Evolutionary conservation across 2,113 vertebrate genomes (phyloP).

Genomic region (Ictalurus furcatus): DNA sequence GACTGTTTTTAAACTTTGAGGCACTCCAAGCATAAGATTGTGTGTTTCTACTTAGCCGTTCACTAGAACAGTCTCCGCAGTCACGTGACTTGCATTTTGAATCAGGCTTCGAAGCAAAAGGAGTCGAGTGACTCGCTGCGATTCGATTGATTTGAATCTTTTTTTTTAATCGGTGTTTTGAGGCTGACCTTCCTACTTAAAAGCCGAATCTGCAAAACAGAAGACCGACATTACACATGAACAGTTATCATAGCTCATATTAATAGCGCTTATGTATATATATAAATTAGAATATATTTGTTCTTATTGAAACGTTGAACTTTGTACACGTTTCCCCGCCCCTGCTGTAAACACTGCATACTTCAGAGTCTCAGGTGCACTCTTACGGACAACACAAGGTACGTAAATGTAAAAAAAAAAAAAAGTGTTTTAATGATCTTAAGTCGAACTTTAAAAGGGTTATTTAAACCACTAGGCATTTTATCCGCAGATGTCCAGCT

Average conservation of each 20-base stretch:
- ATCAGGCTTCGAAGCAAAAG: not conserved
- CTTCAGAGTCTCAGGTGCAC: too few species aligned
- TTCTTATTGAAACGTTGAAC: too few species aligned
- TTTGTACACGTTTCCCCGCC: too few species aligned
- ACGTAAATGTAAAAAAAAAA: not conserved
- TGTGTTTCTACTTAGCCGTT: too few species aligned
- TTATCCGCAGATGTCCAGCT: constrained; percentile 62
- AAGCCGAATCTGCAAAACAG: not conserved
- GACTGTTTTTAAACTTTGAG: not conserved
- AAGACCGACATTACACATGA: not conserved
- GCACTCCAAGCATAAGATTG: too few species aligned
- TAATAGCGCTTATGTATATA: too few species aligned
- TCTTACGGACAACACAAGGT: not conserved
- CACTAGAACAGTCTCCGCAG: too few species aligned
- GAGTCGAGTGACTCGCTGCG: not conserved
- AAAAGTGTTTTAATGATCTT: not conserved
- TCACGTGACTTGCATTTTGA: not conserved
- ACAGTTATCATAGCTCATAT: too few species aligned
- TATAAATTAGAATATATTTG: too few species aligned
- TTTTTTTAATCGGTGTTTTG: not conserved
- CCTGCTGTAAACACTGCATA: too few species aligned
- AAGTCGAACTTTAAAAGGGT: not conserved
- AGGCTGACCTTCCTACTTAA: not conserved
- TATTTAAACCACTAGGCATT: not conserved
- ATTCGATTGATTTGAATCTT: not conserved